Conservation (phyloP, 2,113 vertebrate species). For the Dipodomys ordii region DNA sequence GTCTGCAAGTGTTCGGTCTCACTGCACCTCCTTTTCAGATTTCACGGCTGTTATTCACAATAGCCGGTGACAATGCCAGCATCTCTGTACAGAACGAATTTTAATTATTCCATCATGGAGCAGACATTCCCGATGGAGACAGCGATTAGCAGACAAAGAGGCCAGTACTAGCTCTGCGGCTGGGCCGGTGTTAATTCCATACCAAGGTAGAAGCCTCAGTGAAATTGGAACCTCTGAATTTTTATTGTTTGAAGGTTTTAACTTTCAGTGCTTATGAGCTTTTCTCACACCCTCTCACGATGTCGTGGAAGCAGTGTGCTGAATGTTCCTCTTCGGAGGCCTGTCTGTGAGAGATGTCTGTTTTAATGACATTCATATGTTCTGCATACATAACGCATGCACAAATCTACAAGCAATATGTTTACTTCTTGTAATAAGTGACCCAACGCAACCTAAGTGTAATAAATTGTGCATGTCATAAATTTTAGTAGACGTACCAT, state of each 20-base stretch:
- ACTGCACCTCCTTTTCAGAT: neutral
- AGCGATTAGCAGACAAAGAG: neutral
- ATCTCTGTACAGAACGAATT: neutral
- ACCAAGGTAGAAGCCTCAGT: neutral
- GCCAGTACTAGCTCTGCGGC: neutral
- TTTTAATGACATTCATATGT: neutral
- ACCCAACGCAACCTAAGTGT: neutral
- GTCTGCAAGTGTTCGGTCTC: neutral
- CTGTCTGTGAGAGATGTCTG: neutral
- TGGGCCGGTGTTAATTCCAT: neutral
- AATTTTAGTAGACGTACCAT: neutral
- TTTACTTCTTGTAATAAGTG: neutral
- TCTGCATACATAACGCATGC: neutral
- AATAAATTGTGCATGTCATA: neutral
- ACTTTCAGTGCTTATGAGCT: neutral
- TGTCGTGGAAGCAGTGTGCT: fast-evolving
- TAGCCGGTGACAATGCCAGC: neutral
- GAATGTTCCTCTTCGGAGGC: too few species aligned
- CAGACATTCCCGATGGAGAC: neutral
- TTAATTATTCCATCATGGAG: neutral
- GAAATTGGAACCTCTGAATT: neutral
- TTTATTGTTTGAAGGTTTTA: conserved; percentile 10
- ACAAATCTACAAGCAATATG: too few species aligned
- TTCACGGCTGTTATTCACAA: neutral
- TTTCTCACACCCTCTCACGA: neutral